Evolutionary conservation across 2,797 vertebrate genomes (phyloP).

Genomic region (Cheracebus regulus): DNA sequence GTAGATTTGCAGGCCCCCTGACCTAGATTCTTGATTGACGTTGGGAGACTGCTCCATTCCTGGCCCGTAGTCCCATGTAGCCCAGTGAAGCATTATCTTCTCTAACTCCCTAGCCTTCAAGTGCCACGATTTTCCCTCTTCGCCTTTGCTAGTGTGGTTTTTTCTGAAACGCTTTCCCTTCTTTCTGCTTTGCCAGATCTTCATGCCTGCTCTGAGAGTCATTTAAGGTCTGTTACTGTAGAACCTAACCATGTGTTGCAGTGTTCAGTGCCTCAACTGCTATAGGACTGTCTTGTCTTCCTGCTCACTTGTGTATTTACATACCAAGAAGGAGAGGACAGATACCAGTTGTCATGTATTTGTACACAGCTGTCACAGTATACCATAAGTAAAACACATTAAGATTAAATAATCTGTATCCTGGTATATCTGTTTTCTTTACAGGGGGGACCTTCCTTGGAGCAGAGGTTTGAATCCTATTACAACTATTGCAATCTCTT

Average conservation of each 20-base stretch:
- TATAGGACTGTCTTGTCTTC: background rate
- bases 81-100: background rate
- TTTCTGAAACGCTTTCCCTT: background rate
- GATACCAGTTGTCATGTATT: background rate
- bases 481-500: constrained; percentile 99
- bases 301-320: background rate
- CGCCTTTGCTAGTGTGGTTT: background rate
- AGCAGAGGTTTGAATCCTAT: constrained; percentile 99
- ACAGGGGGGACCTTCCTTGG: constrained; percentile 96
- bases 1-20: background rate
- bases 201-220: background rate
- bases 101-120: background rate
- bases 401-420: background rate
- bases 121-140: background rate
- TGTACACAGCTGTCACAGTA: background rate
- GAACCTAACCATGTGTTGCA: background rate
- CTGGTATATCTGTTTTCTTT: constrained; percentile 43
- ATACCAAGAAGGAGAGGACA: background rate
- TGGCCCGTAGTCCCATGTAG: background rate
- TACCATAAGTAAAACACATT: background rate
- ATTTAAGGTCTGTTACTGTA: background rate
- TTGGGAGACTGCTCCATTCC: background rate
- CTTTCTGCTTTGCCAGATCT: background rate
- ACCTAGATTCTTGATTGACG: background rate
- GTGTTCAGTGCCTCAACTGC: background rate